phyloP scores from a whole-genome alignment of 2,113 vertebrate genomes.

The Acanthochromis polyacanthus region DNA sequence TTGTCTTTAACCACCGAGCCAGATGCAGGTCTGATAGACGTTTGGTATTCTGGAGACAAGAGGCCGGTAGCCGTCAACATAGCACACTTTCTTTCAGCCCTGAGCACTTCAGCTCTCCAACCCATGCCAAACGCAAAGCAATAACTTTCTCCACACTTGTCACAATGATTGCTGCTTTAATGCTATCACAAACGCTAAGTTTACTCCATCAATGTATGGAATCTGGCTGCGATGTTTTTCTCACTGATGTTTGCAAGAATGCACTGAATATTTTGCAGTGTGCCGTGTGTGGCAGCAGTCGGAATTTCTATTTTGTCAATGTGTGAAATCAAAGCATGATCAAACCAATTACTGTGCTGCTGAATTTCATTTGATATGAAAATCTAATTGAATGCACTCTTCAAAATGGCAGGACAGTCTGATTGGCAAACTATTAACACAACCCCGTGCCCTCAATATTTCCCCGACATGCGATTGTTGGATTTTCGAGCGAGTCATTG shows the following conservation, averaged over 20 bases:
- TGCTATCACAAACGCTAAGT: slow-evolving; percentile 24
- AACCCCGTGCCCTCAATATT: slow-evolving; percentile 67
- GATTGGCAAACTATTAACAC: slow-evolving; percentile 72
- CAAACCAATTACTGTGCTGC: slow-evolving; percentile 56
- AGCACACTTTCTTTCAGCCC: slow-evolving; percentile 28
- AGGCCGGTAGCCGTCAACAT: slow-evolving; percentile 37
- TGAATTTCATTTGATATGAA: slow-evolving; percentile 67
- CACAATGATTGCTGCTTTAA: slow-evolving; percentile 36
- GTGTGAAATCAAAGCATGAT: slow-evolving; percentile 57
- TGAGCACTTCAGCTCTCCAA: slow-evolving; percentile 16
- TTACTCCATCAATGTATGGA: not conserved
- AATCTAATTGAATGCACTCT: slow-evolving; percentile 64
- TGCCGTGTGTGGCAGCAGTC: slow-evolving; percentile 26
- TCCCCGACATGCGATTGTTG: slow-evolving; percentile 52
- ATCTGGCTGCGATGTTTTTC: slow-evolving; percentile 13
- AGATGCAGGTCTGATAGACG: slow-evolving; percentile 34
- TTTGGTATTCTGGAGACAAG: slow-evolving; percentile 29
- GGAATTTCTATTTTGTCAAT: slow-evolving; percentile 42
- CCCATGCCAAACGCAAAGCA: slow-evolving; percentile 29
- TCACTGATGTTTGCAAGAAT: slow-evolving; percentile 16
- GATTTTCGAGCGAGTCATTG: slow-evolving; percentile 62
- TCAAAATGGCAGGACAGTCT: slow-evolving; percentile 55
- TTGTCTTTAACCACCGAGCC: slow-evolving; percentile 35
- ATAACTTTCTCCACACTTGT: slow-evolving; percentile 26
- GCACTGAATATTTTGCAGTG: slow-evolving; percentile 4